These are phyloP conservation scores for Maniola hyperantus DNA, from an alignment of 2,888 invertebrate genomes.

Conservation along the genomic window DNA sequence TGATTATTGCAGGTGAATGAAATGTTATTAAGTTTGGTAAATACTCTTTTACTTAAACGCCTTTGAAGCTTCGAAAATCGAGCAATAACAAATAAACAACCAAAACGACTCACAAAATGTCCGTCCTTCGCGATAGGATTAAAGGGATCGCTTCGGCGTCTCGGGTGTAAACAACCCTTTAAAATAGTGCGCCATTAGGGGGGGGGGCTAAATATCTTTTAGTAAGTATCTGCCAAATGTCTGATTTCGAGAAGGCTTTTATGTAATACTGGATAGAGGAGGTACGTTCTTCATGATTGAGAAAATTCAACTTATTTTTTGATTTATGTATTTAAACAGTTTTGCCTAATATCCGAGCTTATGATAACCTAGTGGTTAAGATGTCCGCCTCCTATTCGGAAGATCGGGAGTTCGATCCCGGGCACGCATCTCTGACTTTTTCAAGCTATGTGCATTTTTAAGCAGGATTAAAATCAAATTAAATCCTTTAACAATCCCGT, in stretches of 20 bases:
- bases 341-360: no score
- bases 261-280: conserved; percentile 47
- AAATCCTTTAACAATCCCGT: no score
- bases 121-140: conserved; percentile 32
- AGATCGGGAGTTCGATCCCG: no score
- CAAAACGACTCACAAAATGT: conserved; percentile 26
- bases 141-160: conserved; percentile 36
- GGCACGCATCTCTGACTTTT: no score
- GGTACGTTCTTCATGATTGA: neutral
- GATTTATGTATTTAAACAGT: no score
- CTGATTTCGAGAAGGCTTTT: conserved; percentile 67
- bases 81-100: conserved; percentile 19
- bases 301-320: neutral
- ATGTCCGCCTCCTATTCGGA: no score
- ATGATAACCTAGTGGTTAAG: no score
- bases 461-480: no score
- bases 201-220: conserved; percentile 71
- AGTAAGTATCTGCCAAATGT: conserved; percentile 78
- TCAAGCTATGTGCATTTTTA: no score
- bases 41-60: conserved; percentile 11
- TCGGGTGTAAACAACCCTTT: conserved; percentile 73
- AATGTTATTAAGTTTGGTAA: neutral
- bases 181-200: conserved; percentile 68
- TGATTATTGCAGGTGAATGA: no score
- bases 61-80: conserved; percentile 12